Base-by-base conservation (phyloP, 2,797 vertebrate species). In the Pangasius mekongensis region DNA sequence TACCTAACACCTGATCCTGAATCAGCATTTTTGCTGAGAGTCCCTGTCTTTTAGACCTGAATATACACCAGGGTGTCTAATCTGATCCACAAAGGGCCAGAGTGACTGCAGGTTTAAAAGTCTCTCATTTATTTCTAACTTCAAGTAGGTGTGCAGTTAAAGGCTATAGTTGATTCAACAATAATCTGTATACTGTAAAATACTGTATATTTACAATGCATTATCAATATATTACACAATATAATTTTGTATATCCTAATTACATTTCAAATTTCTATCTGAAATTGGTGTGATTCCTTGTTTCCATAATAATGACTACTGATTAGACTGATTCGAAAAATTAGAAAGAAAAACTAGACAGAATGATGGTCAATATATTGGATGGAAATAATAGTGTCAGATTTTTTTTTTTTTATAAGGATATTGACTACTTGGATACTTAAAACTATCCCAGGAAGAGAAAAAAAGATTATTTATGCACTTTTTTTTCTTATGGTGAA, bases 391-490 rank as follows among this genome's bases (percentile, higher is more conserved):
- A 77, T 52, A 16, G 10, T 14, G 20, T 27, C 39, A 47, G 39
- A 43, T n/a, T n/a, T 52, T 3, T 16, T 47, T 47, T 36, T 20
- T 43, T n/a, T 49, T 47, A n/a, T 27, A n/a, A 49, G 0, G 13
- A 76, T 76, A 52, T 7, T 52, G 27, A n/a, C 9, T 52, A n/a
- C 39, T 52, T 77, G 47, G 47, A 49, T 77, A 16, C 74, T 16
- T 52, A 52, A 77, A n/a, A 94, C 74, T 93, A 96, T 96, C 94
- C 94, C 94, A 93, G 90, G 94, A 93, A 56, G 5, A 91, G 93
- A 93, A 92, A 92, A 36, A 91, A 88, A 36, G 90, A 92, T 94
- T 90, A 93, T 93, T 86, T 93, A 94, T 84, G 93, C 92, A 91
- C 88, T 94, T 94, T 93, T 87, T 87, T 85, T 90, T 89, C 92